Evolutionary conservation across 1,140 invertebrate species (phyloP).

Genomic region (Hylyphantes graminicola): DNA sequence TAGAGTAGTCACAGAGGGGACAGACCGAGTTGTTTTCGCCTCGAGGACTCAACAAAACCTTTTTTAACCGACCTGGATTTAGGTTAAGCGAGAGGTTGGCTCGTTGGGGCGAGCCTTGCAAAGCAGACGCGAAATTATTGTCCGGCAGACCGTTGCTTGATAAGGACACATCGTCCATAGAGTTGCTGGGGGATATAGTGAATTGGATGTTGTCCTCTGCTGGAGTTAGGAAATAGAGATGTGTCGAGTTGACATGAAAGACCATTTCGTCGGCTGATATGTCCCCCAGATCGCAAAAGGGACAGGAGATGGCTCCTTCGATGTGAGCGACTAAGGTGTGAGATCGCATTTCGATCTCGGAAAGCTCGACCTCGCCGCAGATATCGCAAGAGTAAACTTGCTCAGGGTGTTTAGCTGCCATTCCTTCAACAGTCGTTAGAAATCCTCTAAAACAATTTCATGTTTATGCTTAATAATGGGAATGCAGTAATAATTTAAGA

Average conservation of each 20-base stretch:
- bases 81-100: slow-evolving; percentile 76
- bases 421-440: background rate
- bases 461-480: too few relatives aligned
- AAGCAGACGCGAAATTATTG: slow-evolving; percentile 31
- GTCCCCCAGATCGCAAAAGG: slow-evolving; percentile 82
- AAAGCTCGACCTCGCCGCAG: slow-evolving; percentile 81
- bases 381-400: slow-evolving; percentile 79
- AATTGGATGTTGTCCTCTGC: slow-evolving; percentile 73
- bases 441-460: too few relatives aligned
- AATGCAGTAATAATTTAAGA: too few relatives aligned
- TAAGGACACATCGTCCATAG: slow-evolving; percentile 40
- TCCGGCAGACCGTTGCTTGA: slow-evolving; percentile 47
- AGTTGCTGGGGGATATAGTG: slow-evolving; percentile 71
- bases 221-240: slow-evolving; percentile 80
- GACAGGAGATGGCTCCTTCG: slow-evolving; percentile 80
- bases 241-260: slow-evolving; percentile 81
- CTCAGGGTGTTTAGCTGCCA: slow-evolving; percentile 66
- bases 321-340: slow-evolving; percentile 82
- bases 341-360: slow-evolving; percentile 81
- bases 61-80: slow-evolving; percentile 65
- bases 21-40: slow-evolving; percentile 70
- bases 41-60: slow-evolving; percentile 31
- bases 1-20: slow-evolving; percentile 83
- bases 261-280: slow-evolving; percentile 79
- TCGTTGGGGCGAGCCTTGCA: slow-evolving; percentile 72